Conservation (phyloP, 2,113 vertebrate species). For the Leptobrachium leishanense region DNA sequence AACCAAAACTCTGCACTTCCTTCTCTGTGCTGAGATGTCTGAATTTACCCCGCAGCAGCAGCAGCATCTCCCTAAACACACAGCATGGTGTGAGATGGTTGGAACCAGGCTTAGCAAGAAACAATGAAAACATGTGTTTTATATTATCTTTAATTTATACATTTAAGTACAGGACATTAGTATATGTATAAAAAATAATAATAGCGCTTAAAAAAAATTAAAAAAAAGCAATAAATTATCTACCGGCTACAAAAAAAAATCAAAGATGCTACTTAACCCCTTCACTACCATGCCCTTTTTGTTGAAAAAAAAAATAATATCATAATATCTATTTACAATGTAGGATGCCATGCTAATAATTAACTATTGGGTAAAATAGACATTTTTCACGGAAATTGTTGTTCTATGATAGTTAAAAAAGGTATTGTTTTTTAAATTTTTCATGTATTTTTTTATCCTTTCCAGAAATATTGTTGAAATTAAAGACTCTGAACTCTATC, state of each 20-base stretch:
- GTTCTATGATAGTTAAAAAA: too few species aligned
- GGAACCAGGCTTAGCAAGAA: constrained; percentile 48
- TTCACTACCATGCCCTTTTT: too few species aligned
- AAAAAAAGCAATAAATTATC: not conserved
- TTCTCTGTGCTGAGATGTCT: constrained; percentile 68
- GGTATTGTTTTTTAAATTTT: too few species aligned
- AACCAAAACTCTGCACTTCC: constrained; percentile 86
- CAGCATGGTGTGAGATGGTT: constrained; percentile 31
- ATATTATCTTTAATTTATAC: constrained; percentile 57
- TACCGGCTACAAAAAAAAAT: not conserved
- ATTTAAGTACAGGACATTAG: constrained; percentile 47
- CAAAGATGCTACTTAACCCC: too few species aligned
- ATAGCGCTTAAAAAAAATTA: constrained; percentile 46
- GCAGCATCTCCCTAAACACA: constrained; percentile 60
- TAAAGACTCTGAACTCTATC: too few species aligned
- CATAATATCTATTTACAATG: too few species aligned
- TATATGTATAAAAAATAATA: constrained; percentile 59
- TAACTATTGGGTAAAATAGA: too few species aligned
- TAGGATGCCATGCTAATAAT: too few species aligned
- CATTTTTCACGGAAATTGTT: too few species aligned
- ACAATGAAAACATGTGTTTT: constrained; percentile 33
- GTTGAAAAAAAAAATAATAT: too few species aligned
- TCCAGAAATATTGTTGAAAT: too few species aligned
- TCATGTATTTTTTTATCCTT: too few species aligned
- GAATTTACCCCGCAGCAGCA: constrained; percentile 62